Evolutionary conservation across 2,888 invertebrate species (phyloP).

Genomic region (Caenorhabditis angaria): DNA sequence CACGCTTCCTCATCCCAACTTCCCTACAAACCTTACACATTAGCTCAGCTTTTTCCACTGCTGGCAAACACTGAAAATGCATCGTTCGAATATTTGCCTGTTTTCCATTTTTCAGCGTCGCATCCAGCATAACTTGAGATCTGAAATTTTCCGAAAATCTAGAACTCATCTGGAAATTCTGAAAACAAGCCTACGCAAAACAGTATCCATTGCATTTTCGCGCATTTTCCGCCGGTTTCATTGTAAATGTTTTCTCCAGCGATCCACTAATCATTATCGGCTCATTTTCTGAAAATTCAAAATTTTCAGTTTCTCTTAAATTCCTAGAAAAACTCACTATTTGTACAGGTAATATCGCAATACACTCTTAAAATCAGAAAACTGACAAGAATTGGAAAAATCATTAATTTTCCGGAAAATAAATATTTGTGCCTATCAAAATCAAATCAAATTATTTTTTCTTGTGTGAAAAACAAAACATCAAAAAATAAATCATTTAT

Average conservation of each 20-base stretch:
- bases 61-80: slow-evolving; percentile 36
- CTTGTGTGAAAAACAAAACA: no score
- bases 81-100: slow-evolving; percentile 34
- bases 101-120: slow-evolving; percentile 25
- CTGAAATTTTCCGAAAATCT: slow-evolving; percentile 8
- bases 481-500: neutral
- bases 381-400: no score
- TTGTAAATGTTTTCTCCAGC: slow-evolving; percentile 19
- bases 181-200: slow-evolving; percentile 22
- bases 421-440: no score
- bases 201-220: slow-evolving; percentile 39
- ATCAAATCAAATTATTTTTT: no score
- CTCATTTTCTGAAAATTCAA: neutral
- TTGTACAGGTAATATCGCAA: neutral
- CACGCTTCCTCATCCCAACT: no score
- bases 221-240: slow-evolving; percentile 37
- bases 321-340: neutral
- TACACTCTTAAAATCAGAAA: no score
- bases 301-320: neutral
- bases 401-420: no score
- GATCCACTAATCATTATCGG: neutral
- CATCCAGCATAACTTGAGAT: slow-evolving; percentile 31
- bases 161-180: neutral
- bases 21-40: neutral
- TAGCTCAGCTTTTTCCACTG: neutral